A percentile compares a stretch with the other conserved stretches of the same genome.
phyloP scores from a whole-genome alignment of 2,888 invertebrate genomes.

The Apocheima hispidaria region DNA sequence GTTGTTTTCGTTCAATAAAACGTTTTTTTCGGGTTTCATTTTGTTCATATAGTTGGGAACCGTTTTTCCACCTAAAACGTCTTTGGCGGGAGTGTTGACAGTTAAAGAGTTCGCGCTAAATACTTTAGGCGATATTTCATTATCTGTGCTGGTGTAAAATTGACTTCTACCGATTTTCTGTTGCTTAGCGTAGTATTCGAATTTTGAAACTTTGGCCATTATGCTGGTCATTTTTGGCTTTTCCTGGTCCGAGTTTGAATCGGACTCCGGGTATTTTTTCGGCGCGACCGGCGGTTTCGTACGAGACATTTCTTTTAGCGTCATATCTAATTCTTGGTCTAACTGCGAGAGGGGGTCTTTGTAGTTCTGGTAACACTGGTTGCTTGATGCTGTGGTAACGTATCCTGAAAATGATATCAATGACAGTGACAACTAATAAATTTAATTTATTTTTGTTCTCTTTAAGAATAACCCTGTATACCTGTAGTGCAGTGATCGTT shows the following conservation, averaged over 20 bases:
- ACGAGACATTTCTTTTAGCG: slow-evolving; percentile 80
- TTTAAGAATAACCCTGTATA: slow-evolving; percentile 28
- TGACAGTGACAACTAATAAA: too few relatives aligned
- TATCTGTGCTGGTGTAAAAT: slow-evolving; percentile 75
- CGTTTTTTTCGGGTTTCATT: slow-evolving; percentile 62
- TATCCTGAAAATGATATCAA: slow-evolving; percentile 72
- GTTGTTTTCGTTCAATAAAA: slow-evolving; percentile 65
- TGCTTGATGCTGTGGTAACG: slow-evolving; percentile 56
- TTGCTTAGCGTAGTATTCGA: slow-evolving; percentile 91
- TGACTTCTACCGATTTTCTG: slow-evolving; percentile 83
- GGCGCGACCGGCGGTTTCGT: slow-evolving; percentile 89
- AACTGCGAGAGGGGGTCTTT: slow-evolving; percentile 73
- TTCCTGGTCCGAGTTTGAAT: slow-evolving; percentile 82
- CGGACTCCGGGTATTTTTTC: slow-evolving; percentile 77
- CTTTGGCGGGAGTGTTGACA: slow-evolving; percentile 93
- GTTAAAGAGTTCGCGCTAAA: slow-evolving; percentile 92
- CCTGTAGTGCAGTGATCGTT: slow-evolving; percentile 69
- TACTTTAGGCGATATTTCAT: slow-evolving; percentile 90
- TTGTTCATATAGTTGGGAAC: slow-evolving; percentile 87
- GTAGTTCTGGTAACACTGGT: slow-evolving; percentile 72
- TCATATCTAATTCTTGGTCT: slow-evolving; percentile 79
- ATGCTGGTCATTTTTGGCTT: slow-evolving; percentile 83
- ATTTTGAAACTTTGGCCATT: slow-evolving; percentile 92
- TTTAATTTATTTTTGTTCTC: neutral
- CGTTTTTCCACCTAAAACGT: slow-evolving; percentile 90